phyloP scores from a whole-genome alignment of 2,113 vertebrate genomes.

The Hyaena hyaena region DNA sequence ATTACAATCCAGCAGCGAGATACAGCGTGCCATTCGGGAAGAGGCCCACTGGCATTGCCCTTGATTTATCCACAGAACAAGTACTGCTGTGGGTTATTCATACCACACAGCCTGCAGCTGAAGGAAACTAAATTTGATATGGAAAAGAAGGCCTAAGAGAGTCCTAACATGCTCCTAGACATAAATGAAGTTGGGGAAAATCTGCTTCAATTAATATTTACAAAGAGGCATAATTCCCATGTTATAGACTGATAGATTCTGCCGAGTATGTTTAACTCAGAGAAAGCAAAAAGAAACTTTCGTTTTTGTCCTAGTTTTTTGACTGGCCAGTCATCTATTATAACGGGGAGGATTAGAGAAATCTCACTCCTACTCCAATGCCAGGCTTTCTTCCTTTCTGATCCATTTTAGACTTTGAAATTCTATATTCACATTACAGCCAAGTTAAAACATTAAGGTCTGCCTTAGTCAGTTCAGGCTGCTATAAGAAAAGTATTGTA shows the following conservation, averaged over 20 bases:
- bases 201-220: not conserved
- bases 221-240: not conserved
- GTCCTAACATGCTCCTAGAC: not conserved
- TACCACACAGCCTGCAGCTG: not conserved
- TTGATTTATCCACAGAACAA: not conserved
- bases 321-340: not conserved
- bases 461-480: not conserved
- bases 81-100: not conserved
- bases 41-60: not conserved
- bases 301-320: not conserved
- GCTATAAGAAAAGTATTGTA: not conserved
- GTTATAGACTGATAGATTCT: not conserved
- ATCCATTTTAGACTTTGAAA: not conserved
- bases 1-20: slow-evolving; percentile 11
- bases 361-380: fast-evolving
- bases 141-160: not conserved
- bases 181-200: not conserved
- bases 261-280: not conserved
- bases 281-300: not conserved
- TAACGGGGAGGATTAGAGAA: not conserved
- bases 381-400: not conserved
- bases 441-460: not conserved
- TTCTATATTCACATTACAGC: not conserved
- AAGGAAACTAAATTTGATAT: not conserved
- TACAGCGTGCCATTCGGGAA: not conserved